Conservation (phyloP, 2,888 invertebrate genomes). For the Agonopterix heracliana region DNA sequence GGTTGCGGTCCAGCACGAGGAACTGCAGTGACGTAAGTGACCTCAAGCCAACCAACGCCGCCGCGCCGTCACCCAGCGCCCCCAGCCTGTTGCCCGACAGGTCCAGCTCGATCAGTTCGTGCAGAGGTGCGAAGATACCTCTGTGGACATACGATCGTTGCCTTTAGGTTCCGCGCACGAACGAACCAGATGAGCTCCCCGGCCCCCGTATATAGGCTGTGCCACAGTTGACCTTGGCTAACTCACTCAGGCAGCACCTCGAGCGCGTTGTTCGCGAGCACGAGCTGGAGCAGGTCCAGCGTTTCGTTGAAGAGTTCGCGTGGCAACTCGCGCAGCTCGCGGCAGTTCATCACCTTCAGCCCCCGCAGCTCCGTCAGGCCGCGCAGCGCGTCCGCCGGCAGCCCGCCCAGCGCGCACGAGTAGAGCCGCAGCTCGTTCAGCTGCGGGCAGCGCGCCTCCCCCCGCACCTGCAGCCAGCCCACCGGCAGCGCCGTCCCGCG, state of each 20-base stretch:
- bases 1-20: slow-evolving; percentile 18
- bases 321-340: slow-evolving; percentile 5
- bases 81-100: slow-evolving; percentile 13
- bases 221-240: no score
- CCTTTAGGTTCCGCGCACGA: background rate
- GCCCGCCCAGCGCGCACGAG: background rate
- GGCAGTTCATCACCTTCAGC: background rate
- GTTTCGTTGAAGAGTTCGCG: slow-evolving; percentile 13
- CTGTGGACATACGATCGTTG: slow-evolving; percentile 4
- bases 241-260: slow-evolving; percentile 6
- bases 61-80: background rate
- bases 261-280: slow-evolving; percentile 14
- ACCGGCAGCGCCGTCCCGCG: slow-evolving; percentile 3
- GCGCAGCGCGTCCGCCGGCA: background rate
- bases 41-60: slow-evolving; percentile 11
- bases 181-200: background rate
- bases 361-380: background rate
- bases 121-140: slow-evolving; percentile 9
- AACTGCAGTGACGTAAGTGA: slow-evolving; percentile 4
- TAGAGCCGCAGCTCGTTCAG: background rate
- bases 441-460: slow-evolving; percentile 5
- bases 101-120: slow-evolving; percentile 12
- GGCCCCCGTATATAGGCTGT: slow-evolving; percentile 3
- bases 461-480: slow-evolving; percentile 9
- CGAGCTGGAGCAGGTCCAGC: slow-evolving; percentile 9